Evolutionary conservation across 2,888 invertebrate genomes (phyloP).

Genomic region (Sacculina carcini): DNA sequence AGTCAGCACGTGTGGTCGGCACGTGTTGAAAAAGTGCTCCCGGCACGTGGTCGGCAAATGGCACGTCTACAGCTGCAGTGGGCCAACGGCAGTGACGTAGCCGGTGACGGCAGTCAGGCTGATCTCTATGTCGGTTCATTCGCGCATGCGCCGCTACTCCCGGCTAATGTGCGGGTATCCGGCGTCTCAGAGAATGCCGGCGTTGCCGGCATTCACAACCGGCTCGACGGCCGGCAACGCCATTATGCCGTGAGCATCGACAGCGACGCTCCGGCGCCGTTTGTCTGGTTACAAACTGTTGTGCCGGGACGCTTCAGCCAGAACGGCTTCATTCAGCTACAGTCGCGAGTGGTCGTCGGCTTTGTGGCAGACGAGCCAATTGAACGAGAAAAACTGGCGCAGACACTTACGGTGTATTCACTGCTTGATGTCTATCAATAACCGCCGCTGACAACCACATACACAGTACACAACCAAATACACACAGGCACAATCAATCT

Average conservation of each 20-base stretch:
- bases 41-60: not conserved
- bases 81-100: not conserved
- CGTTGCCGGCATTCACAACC: not conserved
- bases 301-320: slow-evolving; percentile 11
- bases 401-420: not conserved
- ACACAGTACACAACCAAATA: too few species aligned
- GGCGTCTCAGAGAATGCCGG: not conserved
- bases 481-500: too few species aligned
- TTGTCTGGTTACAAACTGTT: slow-evolving; percentile 12
- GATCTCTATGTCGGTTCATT: not conserved
- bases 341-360: slow-evolving; percentile 11
- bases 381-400: not conserved
- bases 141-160: not conserved
- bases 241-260: slow-evolving; percentile 4
- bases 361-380: slow-evolving; percentile 9
- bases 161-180: not conserved
- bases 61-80: not conserved
- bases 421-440: not conserved
- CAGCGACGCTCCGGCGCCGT: slow-evolving; percentile 9
- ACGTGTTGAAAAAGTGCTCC: not conserved
- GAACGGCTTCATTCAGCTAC: slow-evolving; percentile 13
- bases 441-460: too few species aligned
- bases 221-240: not conserved
- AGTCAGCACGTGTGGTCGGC: not conserved
- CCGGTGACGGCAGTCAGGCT: not conserved